Percentiles rank a stretch among this genome's conserved stretches.
These are phyloP conservation scores for Pachyseris speciosa DNA, from an alignment of 64 coral and sea anemone genomes.

Conservation along the genomic window DNA sequence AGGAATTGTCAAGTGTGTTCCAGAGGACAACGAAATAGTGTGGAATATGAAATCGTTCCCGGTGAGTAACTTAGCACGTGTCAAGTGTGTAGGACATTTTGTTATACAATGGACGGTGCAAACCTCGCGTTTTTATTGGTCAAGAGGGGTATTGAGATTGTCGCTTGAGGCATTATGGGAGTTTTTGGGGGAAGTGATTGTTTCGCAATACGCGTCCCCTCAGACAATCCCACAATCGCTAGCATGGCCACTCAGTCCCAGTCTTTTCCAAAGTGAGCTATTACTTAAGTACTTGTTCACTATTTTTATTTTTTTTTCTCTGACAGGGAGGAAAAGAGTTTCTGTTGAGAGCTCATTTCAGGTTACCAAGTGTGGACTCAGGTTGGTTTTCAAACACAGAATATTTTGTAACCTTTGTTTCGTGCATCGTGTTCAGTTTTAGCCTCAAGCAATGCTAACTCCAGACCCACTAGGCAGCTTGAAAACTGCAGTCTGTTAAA, in stretches of 20 bases:
- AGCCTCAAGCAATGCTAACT: no score
- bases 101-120: no score
- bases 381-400: constrained; percentile 34
- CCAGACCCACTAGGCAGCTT: no score
- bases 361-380: constrained; percentile 95
- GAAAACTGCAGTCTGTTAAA: no score
- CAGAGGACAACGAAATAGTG: constrained; percentile 89
- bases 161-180: no score
- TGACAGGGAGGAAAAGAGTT: constrained; percentile 98
- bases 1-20: constrained; percentile 90
- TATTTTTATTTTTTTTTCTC: background rate
- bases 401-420: background rate
- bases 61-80: constrained; percentile 53
- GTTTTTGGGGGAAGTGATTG: no score
- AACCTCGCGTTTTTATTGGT: no score
- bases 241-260: no score
- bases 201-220: no score
- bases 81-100: background rate
- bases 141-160: background rate
- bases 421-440: background rate
- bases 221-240: no score
- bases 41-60: constrained; percentile 99
- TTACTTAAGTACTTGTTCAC: background rate
- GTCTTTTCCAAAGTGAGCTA: no score
- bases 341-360: constrained; percentile 96